These are phyloP conservation scores for Exocentrus adspersus DNA, from an alignment of 2,888 invertebrate species.

Conservation along the genomic window DNA sequence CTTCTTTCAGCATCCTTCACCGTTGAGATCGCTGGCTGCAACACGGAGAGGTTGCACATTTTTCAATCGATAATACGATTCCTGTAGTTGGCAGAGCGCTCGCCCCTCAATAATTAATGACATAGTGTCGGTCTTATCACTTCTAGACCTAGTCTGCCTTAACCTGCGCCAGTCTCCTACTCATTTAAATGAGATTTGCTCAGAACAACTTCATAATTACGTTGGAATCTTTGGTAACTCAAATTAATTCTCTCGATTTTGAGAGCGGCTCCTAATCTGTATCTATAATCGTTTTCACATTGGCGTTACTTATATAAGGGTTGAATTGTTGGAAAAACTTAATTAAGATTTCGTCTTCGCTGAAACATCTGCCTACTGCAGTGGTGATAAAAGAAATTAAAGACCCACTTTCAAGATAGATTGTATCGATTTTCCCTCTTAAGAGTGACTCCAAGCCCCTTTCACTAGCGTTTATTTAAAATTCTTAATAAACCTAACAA, in stretches of 20 bases:
- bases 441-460: too few relatives aligned
- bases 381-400: neutral
- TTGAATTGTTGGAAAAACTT: constrained; percentile 7
- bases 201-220: constrained; percentile 44
- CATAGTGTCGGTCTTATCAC: constrained; percentile 41
- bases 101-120: constrained; percentile 46
- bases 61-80: constrained; percentile 47
- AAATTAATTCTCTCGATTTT: constrained; percentile 39
- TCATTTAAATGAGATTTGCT: constrained; percentile 33
- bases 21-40: constrained; percentile 30
- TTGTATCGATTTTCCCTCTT: neutral
- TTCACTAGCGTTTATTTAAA: too few relatives aligned
- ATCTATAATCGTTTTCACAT: constrained; percentile 38
- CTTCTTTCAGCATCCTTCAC: constrained; percentile 8
- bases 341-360: constrained; percentile 5
- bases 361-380: constrained; percentile 2
- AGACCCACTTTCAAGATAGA: neutral
- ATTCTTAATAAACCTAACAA: too few relatives aligned
- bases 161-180: constrained; percentile 38
- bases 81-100: constrained; percentile 44
- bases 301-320: constrained; percentile 17
- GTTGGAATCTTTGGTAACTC: constrained; percentile 36
- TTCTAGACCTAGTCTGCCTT: constrained; percentile 40
- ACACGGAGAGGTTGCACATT: constrained; percentile 43
- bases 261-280: constrained; percentile 35